These are phyloP conservation scores for Danio aesculapii DNA, from an alignment of 2,797 vertebrate species.

Conservation along the genomic window DNA sequence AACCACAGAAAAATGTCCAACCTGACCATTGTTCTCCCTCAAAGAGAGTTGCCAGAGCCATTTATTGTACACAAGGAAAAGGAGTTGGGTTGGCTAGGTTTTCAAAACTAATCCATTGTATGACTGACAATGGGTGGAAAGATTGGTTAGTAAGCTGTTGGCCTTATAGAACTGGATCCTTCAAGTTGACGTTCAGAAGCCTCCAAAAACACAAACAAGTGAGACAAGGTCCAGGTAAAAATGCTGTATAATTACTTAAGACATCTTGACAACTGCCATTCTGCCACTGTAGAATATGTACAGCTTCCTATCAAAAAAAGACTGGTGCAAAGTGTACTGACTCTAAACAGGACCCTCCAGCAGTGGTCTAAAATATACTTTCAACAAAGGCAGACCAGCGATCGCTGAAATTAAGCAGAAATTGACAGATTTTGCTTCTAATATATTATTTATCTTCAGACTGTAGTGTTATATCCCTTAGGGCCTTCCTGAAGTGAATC, in stretches of 20 bases:
- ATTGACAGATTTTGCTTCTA: constrained; percentile 36
- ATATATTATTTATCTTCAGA: constrained; percentile 43
- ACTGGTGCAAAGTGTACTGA: neutral
- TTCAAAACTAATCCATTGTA: neutral
- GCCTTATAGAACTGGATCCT: neutral
- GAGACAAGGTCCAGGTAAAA: neutral
- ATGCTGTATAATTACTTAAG: constrained; percentile 13
- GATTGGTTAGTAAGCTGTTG: neutral
- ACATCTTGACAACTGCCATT: neutral
- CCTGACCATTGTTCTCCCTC: neutral
- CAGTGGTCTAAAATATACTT: neutral
- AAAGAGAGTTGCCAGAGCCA: neutral
- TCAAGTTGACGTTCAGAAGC: constrained; percentile 4
- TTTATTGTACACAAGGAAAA: neutral
- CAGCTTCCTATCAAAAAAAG: neutral
- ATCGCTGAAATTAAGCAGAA: constrained; percentile 9
- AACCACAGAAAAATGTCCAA: neutral
- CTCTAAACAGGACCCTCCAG: constrained; percentile 10
- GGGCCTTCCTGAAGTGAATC: constrained; percentile 7
- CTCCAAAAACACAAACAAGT: constrained; percentile 15
- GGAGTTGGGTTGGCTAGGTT: neutral
- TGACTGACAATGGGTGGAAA: neutral
- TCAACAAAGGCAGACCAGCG: neutral
- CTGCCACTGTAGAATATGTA: constrained; percentile 6
- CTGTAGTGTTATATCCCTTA: neutral